Percentiles rank a stretch among this genome's conserved stretches.
phyloP scores from a whole-genome alignment of 2,113 vertebrate genomes.

The Embiotoca jacksoni region DNA sequence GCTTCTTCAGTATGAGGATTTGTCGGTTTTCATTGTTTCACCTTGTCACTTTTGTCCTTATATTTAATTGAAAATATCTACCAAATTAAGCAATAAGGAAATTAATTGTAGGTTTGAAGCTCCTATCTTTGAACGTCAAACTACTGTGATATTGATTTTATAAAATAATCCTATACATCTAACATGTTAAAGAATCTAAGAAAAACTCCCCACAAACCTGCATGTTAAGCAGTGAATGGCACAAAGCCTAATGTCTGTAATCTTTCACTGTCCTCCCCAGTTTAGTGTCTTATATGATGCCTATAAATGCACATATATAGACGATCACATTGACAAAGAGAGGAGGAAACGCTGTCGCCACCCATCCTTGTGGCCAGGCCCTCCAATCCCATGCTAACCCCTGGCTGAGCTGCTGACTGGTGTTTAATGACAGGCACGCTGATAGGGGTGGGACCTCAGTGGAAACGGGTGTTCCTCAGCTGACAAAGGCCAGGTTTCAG shows the following conservation, averaged over 20 bases:
- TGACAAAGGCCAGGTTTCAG: slow-evolving; percentile 81
- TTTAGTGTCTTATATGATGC: slow-evolving; percentile 6
- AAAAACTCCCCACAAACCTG: background rate
- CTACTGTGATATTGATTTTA: background rate
- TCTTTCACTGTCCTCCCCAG: background rate
- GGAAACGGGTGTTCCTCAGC: slow-evolving; percentile 67
- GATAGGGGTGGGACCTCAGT: slow-evolving; percentile 65
- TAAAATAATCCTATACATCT: background rate
- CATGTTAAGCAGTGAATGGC: slow-evolving; percentile 6
- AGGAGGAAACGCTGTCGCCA: slow-evolving; percentile 28
- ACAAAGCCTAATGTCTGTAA: background rate
- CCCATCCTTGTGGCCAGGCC: slow-evolving; percentile 63
- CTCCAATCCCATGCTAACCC: slow-evolving; percentile 45
- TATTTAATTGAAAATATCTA: background rate
- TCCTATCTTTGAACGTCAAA: background rate
- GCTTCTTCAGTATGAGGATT: background rate
- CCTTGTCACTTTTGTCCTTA: background rate
- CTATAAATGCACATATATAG: background rate
- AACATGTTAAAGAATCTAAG: no score
- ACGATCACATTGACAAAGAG: slow-evolving; percentile 3
- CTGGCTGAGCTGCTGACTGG: slow-evolving; percentile 60
- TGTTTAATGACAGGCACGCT: slow-evolving; percentile 62
- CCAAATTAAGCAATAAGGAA: background rate
- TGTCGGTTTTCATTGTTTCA: background rate
- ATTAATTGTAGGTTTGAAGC: background rate